A percentile compares a stretch with the other conserved stretches of the same genome.
These are phyloP conservation scores for Luffia ferchaultella DNA, from an alignment of 2,888 invertebrate genomes.

Conservation along the genomic window DNA sequence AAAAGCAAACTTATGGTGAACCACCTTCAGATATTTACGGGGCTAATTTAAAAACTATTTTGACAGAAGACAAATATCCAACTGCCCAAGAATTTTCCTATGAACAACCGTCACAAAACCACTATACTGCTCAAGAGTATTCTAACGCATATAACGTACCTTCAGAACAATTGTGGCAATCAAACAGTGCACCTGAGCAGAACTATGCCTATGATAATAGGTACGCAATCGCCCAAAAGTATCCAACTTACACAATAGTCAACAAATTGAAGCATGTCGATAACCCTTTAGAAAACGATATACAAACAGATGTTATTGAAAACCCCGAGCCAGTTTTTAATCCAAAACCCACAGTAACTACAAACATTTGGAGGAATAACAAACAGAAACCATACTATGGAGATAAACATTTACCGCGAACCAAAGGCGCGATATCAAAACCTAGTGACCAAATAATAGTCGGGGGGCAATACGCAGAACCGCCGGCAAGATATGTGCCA, in stretches of 20 bases:
- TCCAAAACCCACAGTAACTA: not conserved
- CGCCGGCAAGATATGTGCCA: slow-evolving; percentile 38
- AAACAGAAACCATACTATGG: not conserved
- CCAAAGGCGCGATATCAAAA: not conserved
- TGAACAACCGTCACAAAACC: slow-evolving; percentile 10
- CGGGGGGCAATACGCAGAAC: slow-evolving; percentile 51
- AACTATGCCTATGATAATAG: slow-evolving; percentile 22
- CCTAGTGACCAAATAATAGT: slow-evolving; percentile 26
- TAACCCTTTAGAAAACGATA: slow-evolving; percentile 1
- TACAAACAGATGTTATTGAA: not conserved
- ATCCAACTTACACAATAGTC: not conserved
- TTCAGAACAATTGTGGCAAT: slow-evolving; percentile 6
- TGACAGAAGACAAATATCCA: slow-evolving; percentile 7
- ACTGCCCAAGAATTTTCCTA: slow-evolving; percentile 12
- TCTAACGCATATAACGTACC: not conserved
- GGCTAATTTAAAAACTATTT: slow-evolving; percentile 23
- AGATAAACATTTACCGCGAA: not conserved
- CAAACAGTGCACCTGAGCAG: slow-evolving; percentile 8
- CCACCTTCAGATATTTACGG: slow-evolving; percentile 41
- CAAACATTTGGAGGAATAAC: not conserved
- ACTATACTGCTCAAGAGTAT: not conserved
- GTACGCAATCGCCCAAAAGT: slow-evolving; percentile 17
- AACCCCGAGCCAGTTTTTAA: not conserved
- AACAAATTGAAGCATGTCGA: slow-evolving; percentile 1
- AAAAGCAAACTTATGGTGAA: slow-evolving; percentile 26